Evolutionary conservation across 2,888 invertebrate species (phyloP), one percentile per base, ranked within the genome.

Genomic region (Mayetiola destructor): DNA sequence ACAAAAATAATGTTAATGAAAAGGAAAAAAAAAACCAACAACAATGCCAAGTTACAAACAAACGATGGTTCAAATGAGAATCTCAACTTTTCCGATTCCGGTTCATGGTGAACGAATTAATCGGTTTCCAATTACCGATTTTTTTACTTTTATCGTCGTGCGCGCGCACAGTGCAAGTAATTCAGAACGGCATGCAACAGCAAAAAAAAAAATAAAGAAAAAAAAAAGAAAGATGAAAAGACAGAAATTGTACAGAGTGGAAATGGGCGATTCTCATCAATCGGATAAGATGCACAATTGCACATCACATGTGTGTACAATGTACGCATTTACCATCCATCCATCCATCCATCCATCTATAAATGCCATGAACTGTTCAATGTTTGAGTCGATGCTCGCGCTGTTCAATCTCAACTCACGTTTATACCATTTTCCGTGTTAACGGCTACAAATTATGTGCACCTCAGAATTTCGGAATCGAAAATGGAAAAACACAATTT

Each of bases 401-500:
- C 27, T 48, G 48, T 27, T n/a, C 48, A 48, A n/a, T 27, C 27
- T 27, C 48, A 48, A 48, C 48, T 48, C 48, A 48, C 48, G 48
- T 48, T 48, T 48, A 48, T 48, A 27, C 48, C 48, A 48, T 48
- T 48, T 48, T 48, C 23, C 48, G 48, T 48, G 48, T 48, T 48
- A 48, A 48, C 27, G 27, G 48, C 48, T 27, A 48, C 48, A 48
- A 48, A 48, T 48, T 48, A 48, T 48, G 48, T 48, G 48, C 48
- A 48, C 20, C 48, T 23, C 48, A 48, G n/a, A 42, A 42, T 42
- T 23, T 23, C 9, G n/a, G n/a, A n/a, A n/a, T n/a, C n/a, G n/a
- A n/a, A n/a, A n/a, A n/a, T n/a, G n/a, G n/a, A n/a, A n/a, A n/a
- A n/a, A n/a, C n/a, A n/a, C n/a, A n/a, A n/a, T n/a, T n/a, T n/a